Evolutionary conservation across 1,140 invertebrate genomes (phyloP), one percentile per base, ranked within the genome.

Genomic region (Oedothorax gibbosus): DNA sequence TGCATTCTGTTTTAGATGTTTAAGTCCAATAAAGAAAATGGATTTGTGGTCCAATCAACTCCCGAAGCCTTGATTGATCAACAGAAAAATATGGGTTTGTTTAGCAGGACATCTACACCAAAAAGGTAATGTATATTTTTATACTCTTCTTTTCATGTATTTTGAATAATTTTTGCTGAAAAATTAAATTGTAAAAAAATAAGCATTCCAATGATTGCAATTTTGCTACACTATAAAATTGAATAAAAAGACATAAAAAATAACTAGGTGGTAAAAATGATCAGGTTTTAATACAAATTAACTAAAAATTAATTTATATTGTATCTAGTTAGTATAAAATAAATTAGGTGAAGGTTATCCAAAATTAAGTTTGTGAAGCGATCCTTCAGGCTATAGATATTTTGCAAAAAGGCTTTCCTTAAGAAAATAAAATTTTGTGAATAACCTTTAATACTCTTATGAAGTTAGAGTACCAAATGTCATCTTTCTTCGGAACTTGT

Each of bases 21-120:
- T 89, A 97, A 96, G 89, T 95, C 97, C 9, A 97, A 99, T 88
- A 95, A 93, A 89, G 92, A 97, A 90, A 99, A 99, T 92, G 94
- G 96, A 78, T 99, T 98, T 91, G 96, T 98, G 88, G 91, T 98
- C 11, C 95, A 97, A 89, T 93, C 92, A 53, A 95, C 97, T 87
- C 94, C 93, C 21, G 97, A 99, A 91, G 97, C 96, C 0, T 93
- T 95, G 91, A 89, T 95, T 20, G 96, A 98, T 86, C 90, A 94
- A 20, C 94, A 94, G 85, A 91, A 88, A 72, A 88, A 90, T 50
- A 50, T 81, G 14, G 35, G 62, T 20, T 18, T 50, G n/a, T 62
- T 49, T 35, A 11, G 5, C 15, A 68, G 21, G 21, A 87, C 85
- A 20, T 73, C 85, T 35, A 83, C 53, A 85, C 53, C 66, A 21